These are phyloP conservation scores for Antechinus flavipes DNA, from an alignment of 2,113 vertebrate species.

Conservation along the genomic window DNA sequence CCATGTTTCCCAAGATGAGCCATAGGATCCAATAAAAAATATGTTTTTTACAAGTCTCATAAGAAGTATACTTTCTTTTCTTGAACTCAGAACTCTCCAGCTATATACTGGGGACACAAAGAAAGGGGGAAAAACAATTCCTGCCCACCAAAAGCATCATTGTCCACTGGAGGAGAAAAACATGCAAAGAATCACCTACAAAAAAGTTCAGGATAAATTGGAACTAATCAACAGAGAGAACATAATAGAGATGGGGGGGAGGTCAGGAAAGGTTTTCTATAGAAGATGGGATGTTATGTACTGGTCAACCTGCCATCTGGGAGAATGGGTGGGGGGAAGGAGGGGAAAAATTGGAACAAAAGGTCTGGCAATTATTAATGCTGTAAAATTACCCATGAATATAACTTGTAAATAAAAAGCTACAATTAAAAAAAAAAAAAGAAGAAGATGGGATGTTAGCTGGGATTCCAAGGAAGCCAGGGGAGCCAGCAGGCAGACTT, in stretches of 20 bases:
- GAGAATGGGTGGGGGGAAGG: no score
- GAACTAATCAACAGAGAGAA: no score
- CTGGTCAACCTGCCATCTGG: no score
- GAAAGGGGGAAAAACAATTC: not conserved
- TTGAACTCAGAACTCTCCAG: not conserved
- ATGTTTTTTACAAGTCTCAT: not conserved
- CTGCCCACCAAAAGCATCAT: not conserved
- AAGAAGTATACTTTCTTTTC: not conserved
- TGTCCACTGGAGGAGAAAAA: not conserved
- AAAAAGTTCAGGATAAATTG: not conserved
- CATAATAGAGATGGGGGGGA: not conserved
- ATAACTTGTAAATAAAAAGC: no score
- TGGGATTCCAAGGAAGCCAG: not conserved
- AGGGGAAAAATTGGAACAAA: no score
- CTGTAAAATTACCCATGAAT: no score
- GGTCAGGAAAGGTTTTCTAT: no score
- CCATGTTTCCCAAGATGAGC: not conserved
- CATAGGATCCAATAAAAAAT: not conserved
- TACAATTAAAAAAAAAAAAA: no score
- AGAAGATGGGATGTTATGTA: not conserved
- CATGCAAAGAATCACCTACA: not conserved
- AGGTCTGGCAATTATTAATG: no score
- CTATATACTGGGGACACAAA: not conserved
- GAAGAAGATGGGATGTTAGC: no score
- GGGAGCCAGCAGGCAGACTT: not conserved